A percentile compares a stretch with the other conserved stretches of the same genome.
phyloP scores from a whole-genome alignment of 2,113 vertebrate species.

The Natator depressus region DNA sequence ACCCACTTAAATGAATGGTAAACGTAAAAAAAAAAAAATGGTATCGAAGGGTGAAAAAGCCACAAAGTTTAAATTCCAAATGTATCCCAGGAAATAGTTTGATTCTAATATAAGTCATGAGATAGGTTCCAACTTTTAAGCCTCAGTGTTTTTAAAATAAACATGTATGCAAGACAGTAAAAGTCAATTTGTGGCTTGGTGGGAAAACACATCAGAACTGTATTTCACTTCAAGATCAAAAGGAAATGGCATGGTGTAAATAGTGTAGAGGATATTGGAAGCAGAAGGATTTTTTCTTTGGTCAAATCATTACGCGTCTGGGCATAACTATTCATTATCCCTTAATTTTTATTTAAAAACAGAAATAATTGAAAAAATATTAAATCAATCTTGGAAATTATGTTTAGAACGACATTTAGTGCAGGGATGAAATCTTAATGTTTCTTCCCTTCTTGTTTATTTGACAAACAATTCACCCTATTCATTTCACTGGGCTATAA shows the following conservation, averaged over 20 bases:
- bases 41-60: background rate
- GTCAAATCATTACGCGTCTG: background rate
- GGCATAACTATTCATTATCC: background rate
- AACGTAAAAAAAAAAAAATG: background rate
- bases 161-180: constrained; percentile 33
- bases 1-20: background rate
- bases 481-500: background rate
- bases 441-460: background rate
- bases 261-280: background rate
- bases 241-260: background rate
- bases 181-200: constrained; percentile 49
- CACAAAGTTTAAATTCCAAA: constrained; percentile 43
- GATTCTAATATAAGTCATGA: constrained; percentile 58
- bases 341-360: background rate
- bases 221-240: constrained; percentile 20
- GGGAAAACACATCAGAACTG: constrained; percentile 22
- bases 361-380: background rate
- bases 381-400: background rate
- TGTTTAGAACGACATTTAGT: background rate
- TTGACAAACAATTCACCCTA: background rate
- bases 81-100: constrained; percentile 63
- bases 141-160: constrained; percentile 62
- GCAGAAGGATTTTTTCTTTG: background rate
- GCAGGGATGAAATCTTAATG: background rate
- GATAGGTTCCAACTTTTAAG: constrained; percentile 25